phyloP scores from a whole-genome alignment of 2,888 invertebrate genomes.

The Anagyrus pseudococci region DNA sequence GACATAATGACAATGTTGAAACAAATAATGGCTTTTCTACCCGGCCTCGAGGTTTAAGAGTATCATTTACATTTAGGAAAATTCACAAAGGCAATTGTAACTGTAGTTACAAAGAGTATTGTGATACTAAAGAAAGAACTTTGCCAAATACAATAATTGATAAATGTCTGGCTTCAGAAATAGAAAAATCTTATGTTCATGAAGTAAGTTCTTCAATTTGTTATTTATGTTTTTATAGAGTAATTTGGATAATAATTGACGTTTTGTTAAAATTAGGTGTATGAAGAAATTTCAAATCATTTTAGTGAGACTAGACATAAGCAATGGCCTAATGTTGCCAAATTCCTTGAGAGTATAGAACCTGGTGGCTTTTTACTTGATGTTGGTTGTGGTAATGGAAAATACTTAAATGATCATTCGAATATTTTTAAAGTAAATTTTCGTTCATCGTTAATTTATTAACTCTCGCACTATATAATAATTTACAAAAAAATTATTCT shows the following conservation, averaged over 20 bases:
- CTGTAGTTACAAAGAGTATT: conserved; percentile 71
- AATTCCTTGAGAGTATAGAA: conserved; percentile 76
- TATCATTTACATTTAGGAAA: conserved; percentile 88
- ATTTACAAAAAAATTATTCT: conserved; percentile 34
- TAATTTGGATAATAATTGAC: not conserved
- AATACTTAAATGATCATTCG: conserved; percentile 72
- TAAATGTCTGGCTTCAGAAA: conserved; percentile 66
- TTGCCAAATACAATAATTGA: conserved; percentile 46
- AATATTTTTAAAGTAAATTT: conserved; percentile 38
- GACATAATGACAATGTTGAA: conserved; percentile 78
- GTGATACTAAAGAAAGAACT: conserved; percentile 67
- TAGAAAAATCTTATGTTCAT: conserved; percentile 82
- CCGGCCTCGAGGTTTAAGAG: conserved; percentile 66
- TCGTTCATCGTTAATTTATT: conserved; percentile 26
- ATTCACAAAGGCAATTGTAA: conserved; percentile 67
- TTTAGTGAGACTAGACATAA: conserved; percentile 94
- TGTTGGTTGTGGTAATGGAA: conserved; percentile 98
- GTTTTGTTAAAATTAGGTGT: conserved; percentile 69
- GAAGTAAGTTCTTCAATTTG: conserved; percentile 61
- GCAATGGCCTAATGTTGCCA: conserved; percentile 90
- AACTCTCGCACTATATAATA: conserved; percentile 22
- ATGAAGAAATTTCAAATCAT: conserved; percentile 92
- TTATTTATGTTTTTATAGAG: conserved; percentile 1
- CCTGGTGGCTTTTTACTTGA: conserved; percentile 81
- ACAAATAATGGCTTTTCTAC: conserved; percentile 66